Conservation (phyloP, 2,113 vertebrate genomes). For the Orthonyx spaldingii region DNA sequence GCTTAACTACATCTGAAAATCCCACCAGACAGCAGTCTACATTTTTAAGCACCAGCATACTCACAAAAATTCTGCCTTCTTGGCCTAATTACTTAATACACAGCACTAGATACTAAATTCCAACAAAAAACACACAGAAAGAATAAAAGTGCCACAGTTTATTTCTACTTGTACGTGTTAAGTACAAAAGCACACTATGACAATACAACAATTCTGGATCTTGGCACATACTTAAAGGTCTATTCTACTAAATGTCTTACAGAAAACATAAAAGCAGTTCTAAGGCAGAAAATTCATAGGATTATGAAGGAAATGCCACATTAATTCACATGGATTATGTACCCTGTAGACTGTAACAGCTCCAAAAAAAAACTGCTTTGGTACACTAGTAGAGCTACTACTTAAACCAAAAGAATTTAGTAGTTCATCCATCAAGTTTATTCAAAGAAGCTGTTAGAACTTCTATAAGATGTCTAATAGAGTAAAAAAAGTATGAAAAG, state of each 20-base stretch:
- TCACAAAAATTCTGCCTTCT: neutral
- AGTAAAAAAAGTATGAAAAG: neutral
- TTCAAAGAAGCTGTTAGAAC: neutral
- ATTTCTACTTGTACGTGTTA: neutral
- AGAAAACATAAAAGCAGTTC: neutral
- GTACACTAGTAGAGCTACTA: neutral
- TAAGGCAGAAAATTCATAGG: neutral
- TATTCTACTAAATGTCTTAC: neutral
- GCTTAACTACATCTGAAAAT: neutral
- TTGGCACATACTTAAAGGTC: neutral
- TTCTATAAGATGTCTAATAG: neutral
- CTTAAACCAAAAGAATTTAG: neutral
- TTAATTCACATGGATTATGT: neutral
- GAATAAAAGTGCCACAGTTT: neutral
- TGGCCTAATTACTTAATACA: neutral
- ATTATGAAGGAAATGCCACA: slow-evolving; percentile 25
- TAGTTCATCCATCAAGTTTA: slow-evolving; percentile 11
- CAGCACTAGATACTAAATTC: neutral
- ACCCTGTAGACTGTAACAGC: neutral
- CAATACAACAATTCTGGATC: neutral
- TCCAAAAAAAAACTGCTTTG: slow-evolving; percentile 16
- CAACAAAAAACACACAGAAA: neutral
- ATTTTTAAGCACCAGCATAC: neutral
- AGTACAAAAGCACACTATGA: neutral
- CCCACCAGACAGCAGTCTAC: neutral